phyloP scores from a whole-genome alignment of 2,888 invertebrate genomes.

The Mimachlamys varia region DNA sequence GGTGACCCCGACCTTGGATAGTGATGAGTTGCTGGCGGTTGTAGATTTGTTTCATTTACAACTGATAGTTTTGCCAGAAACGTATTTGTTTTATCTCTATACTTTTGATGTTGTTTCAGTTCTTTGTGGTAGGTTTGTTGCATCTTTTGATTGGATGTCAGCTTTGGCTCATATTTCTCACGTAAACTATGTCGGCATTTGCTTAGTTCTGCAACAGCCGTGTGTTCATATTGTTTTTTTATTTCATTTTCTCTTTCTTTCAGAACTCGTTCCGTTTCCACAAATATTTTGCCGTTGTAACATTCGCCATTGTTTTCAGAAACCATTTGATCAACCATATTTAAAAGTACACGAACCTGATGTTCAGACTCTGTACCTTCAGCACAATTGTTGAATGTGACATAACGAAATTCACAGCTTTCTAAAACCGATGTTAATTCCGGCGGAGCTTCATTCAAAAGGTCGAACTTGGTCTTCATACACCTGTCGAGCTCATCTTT shows the following conservation, averaged over 20 bases:
- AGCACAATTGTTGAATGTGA: conserved; percentile 51
- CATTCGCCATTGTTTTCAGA: conserved; percentile 46
- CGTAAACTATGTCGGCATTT: not conserved
- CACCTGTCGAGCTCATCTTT: conserved; percentile 50
- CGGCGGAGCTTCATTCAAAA: conserved; percentile 43
- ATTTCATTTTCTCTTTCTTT: conserved; percentile 45
- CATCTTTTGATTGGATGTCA: not conserved
- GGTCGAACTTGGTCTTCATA: conserved; percentile 39
- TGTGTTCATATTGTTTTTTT: conserved; percentile 40
- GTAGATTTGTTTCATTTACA: not conserved
- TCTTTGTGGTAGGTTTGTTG: not conserved
- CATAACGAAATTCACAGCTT: conserved; percentile 44
- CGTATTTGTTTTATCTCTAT: not conserved
- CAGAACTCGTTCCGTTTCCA: conserved; percentile 46
- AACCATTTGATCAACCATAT: conserved; percentile 44
- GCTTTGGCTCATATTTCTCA: too few species aligned
- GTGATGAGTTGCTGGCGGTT: not conserved
- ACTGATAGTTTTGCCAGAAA: not conserved
- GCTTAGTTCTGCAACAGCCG: not conserved
- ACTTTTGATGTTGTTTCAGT: not conserved
- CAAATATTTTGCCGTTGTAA: conserved; percentile 51
- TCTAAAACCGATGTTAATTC: conserved; percentile 39
- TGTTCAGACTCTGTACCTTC: conserved; percentile 32
- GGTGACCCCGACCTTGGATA: not conserved
- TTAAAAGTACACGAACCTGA: conserved; percentile 49